Evolutionary conservation across 2,113 vertebrate genomes (phyloP).

Genomic region (Dasyornis broadbenti): DNA sequence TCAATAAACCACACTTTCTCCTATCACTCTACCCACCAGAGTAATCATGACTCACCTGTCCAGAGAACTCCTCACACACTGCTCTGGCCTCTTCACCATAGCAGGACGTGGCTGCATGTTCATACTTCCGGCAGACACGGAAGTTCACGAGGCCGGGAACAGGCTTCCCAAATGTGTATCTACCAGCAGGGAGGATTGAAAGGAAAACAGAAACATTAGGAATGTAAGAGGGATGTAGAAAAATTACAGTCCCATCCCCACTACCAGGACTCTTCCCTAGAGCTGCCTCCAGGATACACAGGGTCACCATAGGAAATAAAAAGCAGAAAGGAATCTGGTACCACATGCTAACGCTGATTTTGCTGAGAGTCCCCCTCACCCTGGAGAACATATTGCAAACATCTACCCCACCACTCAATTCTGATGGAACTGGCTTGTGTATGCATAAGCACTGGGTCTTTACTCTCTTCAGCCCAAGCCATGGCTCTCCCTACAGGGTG

Average conservation of each 20-base stretch:
- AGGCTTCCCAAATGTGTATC: constrained; percentile 75
- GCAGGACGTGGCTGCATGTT: not conserved
- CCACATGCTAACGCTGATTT: not conserved
- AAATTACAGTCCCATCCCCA: not conserved
- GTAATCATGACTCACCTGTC: constrained; percentile 26
- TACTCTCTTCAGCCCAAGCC: not conserved
- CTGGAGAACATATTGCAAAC: not conserved
- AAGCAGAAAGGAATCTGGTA: not conserved
- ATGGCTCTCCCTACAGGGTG: not conserved
- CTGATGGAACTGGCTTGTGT: not conserved
- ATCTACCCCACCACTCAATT: not conserved
- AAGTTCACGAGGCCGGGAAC: constrained; percentile 57
- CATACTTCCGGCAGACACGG: constrained; percentile 61
- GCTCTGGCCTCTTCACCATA: constrained; percentile 25
- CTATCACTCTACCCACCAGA: not conserved
- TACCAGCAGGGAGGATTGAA: not conserved
- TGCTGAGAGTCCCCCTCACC: not conserved
- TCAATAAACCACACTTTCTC: not conserved
- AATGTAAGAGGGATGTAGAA: not conserved
- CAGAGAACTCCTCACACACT: constrained; percentile 65
- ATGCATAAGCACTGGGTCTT: not conserved
- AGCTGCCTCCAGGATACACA: not conserved
- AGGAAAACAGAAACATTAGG: not conserved
- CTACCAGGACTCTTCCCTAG: not conserved
- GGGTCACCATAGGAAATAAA: not conserved